A percentile compares a stretch with the other conserved stretches of the same genome.
These are phyloP conservation scores for Vanessa atalanta DNA, from an alignment of 1,140 invertebrate species.

Conservation along the genomic window DNA sequence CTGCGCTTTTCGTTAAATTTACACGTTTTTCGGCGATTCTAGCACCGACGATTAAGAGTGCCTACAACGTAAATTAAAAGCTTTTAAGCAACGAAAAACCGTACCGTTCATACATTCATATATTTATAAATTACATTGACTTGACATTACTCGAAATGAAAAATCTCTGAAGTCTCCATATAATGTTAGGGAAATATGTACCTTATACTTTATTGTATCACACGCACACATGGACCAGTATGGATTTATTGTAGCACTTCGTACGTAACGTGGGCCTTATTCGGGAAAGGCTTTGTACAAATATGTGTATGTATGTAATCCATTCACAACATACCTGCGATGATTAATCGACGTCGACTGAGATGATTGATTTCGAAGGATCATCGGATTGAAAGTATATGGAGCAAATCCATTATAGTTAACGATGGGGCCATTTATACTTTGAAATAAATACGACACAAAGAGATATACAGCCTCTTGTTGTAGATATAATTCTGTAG, in stretches of 20 bases:
- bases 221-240: conserved; percentile 6
- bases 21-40: conserved; percentile 3
- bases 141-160: neutral
- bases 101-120: neutral
- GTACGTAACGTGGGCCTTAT: conserved; percentile 19
- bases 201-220: neutral
- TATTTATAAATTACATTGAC: conserved; percentile 16
- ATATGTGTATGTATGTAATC: conserved; percentile 28
- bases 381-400: conserved; percentile 30
- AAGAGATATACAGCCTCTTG: too few species aligned
- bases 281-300: conserved; percentile 26
- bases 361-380: conserved; percentile 31
- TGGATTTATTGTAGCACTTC: conserved; percentile 23
- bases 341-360: conserved; percentile 35
- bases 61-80: conserved; percentile 13
- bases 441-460: neutral
- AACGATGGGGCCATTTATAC: conserved; percentile 7
- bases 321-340: conserved; percentile 33
- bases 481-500: too few species aligned
- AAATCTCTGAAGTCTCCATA: conserved; percentile 3
- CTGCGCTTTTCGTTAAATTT: conserved; percentile 18
- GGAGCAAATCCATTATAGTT: conserved; percentile 15
- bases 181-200: neutral
- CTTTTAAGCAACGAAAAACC: conserved; percentile 13
- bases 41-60: conserved; percentile 1